Evolutionary conservation across 2,797 vertebrate species (phyloP).

Genomic region (Enteromius afrohamiltoni): DNA sequence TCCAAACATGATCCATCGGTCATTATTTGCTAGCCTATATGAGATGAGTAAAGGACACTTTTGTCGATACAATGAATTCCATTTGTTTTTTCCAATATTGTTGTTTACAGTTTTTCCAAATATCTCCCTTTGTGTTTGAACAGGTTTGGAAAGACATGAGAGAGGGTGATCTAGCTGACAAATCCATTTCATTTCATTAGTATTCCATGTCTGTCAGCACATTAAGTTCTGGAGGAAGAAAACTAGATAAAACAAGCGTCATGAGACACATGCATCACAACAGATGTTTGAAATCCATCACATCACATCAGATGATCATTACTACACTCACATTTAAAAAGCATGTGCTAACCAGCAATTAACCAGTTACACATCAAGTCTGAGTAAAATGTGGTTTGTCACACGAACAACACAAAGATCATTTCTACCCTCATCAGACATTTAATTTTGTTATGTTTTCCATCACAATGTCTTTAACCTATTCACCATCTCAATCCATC

Average conservation of each 20-base stretch:
- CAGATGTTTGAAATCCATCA: background rate
- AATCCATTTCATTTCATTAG: background rate
- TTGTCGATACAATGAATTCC: too few species aligned
- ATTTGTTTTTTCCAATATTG: background rate
- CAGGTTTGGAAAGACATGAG: background rate
- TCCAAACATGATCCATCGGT: background rate
- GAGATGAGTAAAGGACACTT: background rate
- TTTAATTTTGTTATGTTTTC: background rate
- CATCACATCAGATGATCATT: background rate
- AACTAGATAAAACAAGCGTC: background rate
- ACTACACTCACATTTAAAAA: background rate
- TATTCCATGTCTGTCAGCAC: background rate
- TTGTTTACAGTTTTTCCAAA: background rate
- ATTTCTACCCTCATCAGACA: background rate
- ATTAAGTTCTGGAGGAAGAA: background rate
- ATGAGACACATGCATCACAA: background rate
- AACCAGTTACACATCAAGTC: background rate
- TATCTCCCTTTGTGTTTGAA: background rate
- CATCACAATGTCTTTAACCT: background rate
- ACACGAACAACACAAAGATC: background rate
- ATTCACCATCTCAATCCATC: background rate
- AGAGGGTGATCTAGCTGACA: background rate
- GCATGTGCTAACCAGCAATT: background rate
- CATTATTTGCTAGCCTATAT: background rate
- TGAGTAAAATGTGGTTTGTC: background rate